phyloP scores from a whole-genome alignment of 1,140 invertebrate genomes.

The Yoshiicerus persimilis region DNA sequence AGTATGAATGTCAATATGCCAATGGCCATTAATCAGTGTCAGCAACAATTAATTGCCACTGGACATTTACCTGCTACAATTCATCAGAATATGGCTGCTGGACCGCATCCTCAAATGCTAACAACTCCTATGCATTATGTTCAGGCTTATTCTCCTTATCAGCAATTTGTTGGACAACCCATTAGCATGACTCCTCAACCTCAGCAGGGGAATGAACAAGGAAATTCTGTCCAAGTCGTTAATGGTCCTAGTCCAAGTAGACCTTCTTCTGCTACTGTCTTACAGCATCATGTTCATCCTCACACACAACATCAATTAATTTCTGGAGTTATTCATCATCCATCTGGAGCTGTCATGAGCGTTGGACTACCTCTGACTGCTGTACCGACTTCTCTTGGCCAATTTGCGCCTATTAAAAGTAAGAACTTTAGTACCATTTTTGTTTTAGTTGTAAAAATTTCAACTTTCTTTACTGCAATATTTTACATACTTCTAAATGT shows the following conservation, averaged over 20 bases:
- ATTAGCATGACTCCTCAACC: not conserved
- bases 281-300: not conserved
- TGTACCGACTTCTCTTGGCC: conserved; percentile 22
- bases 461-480: too few relatives aligned
- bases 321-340: not conserved
- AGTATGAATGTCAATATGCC: conserved; percentile 4
- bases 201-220: not conserved
- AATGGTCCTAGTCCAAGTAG: not conserved
- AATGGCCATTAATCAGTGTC: conserved; percentile 17
- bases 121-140: conserved; percentile 24
- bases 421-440: not conserved
- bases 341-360: not conserved
- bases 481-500: not conserved
- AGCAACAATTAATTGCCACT: not conserved
- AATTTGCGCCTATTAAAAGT: conserved; percentile 12
- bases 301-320: conserved; percentile 16
- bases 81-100: not conserved
- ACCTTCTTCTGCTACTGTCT: not conserved
- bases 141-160: conserved; percentile 32
- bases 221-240: not conserved
- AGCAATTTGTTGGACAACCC: conserved; percentile 15
- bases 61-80: not conserved
- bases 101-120: not conserved
- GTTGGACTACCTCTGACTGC: not conserved
- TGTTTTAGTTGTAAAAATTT: not conserved